Conservation (phyloP, 2,797 vertebrate genomes). For the Karalla daura region DNA sequence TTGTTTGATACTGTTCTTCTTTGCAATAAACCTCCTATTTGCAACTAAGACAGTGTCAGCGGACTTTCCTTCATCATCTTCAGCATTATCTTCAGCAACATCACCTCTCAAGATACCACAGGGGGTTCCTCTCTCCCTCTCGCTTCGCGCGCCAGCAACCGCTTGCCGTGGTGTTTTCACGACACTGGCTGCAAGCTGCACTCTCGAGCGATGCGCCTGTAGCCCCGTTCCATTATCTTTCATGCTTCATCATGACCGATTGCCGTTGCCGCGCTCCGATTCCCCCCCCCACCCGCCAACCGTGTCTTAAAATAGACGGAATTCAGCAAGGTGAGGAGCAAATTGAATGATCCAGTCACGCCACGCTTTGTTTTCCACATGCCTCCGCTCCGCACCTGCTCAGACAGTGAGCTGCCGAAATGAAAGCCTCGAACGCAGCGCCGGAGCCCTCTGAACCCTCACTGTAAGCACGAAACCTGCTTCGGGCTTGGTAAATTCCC, state of each 20-base stretch:
- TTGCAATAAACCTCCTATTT: no score
- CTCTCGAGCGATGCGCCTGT: constrained; percentile 14
- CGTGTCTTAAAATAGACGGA: constrained; percentile 5
- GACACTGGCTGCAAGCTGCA: not conserved
- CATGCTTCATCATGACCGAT: constrained; percentile 24
- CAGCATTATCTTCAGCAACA: no score
- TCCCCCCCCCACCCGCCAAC: not conserved
- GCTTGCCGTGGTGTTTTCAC: constrained; percentile 21
- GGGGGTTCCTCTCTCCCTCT: no score
- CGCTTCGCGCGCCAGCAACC: constrained; percentile 14
- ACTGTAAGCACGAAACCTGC: no score
- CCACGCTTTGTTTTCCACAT: constrained; percentile 16
- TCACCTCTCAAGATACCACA: no score
- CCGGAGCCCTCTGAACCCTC: not conserved
- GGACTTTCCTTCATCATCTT: no score
- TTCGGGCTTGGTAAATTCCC: no score
- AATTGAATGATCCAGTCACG: constrained; percentile 31
- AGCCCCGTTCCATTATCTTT: constrained; percentile 20
- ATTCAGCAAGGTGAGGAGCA: constrained; percentile 17
- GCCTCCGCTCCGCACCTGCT: not conserved
- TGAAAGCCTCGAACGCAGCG: not conserved
- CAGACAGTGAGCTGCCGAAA: not conserved
- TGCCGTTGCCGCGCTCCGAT: constrained; percentile 3
- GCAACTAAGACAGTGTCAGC: no score
- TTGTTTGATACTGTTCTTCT: no score